Evolutionary conservation across 30 jellyfish, hydroid and myxozoan species (phyloP), one percentile per base, ranked within the genome.

Genomic region (Morbakka virulenta): DNA sequence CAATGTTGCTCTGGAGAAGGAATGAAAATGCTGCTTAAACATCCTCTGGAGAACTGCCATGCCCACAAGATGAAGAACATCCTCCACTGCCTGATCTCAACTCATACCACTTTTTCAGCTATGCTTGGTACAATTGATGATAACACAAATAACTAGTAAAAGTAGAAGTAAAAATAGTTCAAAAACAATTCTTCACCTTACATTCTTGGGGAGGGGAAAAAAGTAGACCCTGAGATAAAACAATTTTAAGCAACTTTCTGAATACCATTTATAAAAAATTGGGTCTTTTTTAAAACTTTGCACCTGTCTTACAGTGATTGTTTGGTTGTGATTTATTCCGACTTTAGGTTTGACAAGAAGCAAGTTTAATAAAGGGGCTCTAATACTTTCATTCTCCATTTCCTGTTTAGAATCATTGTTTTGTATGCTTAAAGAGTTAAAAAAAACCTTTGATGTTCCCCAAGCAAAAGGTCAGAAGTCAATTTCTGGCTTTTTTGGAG

Each of bases 371-470:
- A 21, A 25, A 65, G 77, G 77, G 77, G 82, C 17, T 69, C 25
- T 14, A 69, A 6, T 35, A 21, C 21, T 41, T 9, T 69, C 72
- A 35, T 20, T 41, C 82, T 41, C 41, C 50, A 32, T 41, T 24
- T 41, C 47, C 24, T 69, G 72, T 69, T 6, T 69, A 69, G 69
- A 35, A 32, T 34, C 47, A 69, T 69, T 2, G 47, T 36, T 68
- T 69, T 35, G 47, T 41, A 69, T 69, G 82, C 82, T 69, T 9
- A 32, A 35, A 36, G 82, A 69, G 41, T 69, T 69, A 69, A 69
- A 41, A 26, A 34, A 69, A 69, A 33, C 22, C 33, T 69, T 47
- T 69, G 69, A 69, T 47, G 82, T 36, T 69, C 69, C 82, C 74
- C 2, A 69, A 69, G 57, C 9, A 64, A 64, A 64, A 28, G 77